Evolutionary conservation across 2,113 vertebrate species (phyloP).

Genomic region (Setophaga petechia): DNA sequence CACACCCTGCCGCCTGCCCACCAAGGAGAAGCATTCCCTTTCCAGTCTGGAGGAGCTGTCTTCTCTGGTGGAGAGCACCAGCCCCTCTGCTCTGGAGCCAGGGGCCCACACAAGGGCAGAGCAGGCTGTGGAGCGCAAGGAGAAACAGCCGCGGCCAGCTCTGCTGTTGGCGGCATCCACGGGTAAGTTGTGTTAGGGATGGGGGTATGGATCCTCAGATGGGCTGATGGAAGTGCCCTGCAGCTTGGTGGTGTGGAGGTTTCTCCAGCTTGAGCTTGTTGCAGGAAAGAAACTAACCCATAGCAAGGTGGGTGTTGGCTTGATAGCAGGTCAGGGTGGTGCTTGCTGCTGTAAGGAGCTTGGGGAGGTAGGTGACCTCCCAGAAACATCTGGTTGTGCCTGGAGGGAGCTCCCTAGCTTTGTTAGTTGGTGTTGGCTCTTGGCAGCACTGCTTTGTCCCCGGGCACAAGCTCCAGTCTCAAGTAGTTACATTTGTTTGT

Average conservation of each 20-base stretch:
- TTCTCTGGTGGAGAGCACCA: constrained; percentile 53
- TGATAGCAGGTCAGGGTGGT: background rate
- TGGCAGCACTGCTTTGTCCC: background rate
- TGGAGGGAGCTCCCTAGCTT: background rate
- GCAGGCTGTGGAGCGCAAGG: constrained; percentile 27
- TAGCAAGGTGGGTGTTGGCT: background rate
- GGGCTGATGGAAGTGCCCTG: background rate
- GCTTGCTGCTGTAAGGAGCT: background rate
- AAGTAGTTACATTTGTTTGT: background rate
- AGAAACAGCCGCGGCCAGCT: constrained; percentile 32
- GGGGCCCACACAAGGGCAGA: background rate
- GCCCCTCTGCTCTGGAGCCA: background rate
- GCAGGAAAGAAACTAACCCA: background rate
- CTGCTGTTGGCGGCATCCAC: background rate
- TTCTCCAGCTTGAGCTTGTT: background rate
- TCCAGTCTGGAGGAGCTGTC: constrained; percentile 78
- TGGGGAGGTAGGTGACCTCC: background rate
- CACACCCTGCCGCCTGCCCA: constrained; percentile 84
- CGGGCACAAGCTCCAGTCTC: background rate
- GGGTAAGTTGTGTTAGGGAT: background rate
- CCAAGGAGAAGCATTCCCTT: constrained; percentile 81
- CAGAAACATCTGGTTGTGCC: background rate
- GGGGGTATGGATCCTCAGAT: rapidly evolving
- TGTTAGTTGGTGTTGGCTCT: background rate
- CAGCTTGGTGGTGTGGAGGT: background rate